Conservation (phyloP, 23 tunicate genomes). For the Ascidia mentula region DNA sequence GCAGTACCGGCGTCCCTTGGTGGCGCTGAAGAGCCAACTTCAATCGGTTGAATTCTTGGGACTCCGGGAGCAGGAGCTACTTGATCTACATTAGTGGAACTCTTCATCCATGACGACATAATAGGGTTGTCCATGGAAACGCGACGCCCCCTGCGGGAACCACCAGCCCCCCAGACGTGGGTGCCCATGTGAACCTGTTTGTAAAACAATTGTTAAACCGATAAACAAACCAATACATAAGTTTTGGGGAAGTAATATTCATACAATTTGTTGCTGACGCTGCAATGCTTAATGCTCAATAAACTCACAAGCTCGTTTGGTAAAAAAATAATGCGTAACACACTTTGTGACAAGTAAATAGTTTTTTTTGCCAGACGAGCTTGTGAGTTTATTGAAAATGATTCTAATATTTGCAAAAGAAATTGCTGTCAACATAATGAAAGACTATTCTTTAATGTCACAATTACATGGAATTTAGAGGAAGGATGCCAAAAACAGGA, state of each 20-base stretch:
- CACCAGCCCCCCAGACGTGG: conserved; percentile 95
- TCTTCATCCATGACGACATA: conserved; percentile 67
- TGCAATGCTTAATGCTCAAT: no score
- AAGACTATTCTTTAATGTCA: no score
- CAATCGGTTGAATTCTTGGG: neutral
- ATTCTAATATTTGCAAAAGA: no score
- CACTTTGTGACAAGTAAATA: no score
- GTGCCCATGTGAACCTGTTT: conserved; percentile 89
- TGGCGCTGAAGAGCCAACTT: neutral
- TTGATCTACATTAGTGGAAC: conserved; percentile 38
- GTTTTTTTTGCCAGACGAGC: no score
- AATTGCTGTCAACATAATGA: no score
- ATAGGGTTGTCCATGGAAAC: conserved; percentile 81
- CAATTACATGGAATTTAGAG: no score
- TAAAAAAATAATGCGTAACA: no score
- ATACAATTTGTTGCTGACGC: no score
- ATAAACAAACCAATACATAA: neutral
- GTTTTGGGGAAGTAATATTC: neutral
- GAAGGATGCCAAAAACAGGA: neutral
- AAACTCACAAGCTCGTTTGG: no score
- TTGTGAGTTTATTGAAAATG: no score
- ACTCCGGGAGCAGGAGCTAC: neutral
- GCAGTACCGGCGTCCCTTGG: conserved; percentile 18
- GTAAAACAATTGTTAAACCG: no score
- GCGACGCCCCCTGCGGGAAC: conserved; percentile 70